A percentile compares a stretch with the other conserved stretches of the same genome.
These are phyloP conservation scores for Microctenopoma lineatum DNA, from an alignment of 2,797 vertebrate species.

Conservation along the genomic window DNA sequence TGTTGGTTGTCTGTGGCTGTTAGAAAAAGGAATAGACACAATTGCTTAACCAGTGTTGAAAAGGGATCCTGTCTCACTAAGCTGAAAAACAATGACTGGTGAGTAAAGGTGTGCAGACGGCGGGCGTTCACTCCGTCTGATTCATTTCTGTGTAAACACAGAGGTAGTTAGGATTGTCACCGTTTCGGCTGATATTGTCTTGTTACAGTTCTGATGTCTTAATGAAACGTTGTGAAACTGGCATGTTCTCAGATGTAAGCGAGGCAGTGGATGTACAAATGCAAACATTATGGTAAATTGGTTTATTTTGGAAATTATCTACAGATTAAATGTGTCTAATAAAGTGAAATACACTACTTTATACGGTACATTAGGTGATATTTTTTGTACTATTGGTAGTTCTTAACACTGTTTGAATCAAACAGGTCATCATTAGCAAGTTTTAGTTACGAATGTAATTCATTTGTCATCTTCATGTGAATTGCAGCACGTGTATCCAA, in stretches of 20 bases:
- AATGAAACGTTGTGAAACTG: constrained; percentile 4
- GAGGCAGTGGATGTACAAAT: constrained; percentile 1
- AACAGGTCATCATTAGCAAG: too few species aligned
- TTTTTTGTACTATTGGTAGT: neutral
- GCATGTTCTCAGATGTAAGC: neutral
- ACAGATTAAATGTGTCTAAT: constrained; percentile 39
- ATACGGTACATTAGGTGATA: neutral
- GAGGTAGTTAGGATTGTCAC: neutral
- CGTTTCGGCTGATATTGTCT: constrained; percentile 13
- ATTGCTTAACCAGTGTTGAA: constrained; percentile 21
- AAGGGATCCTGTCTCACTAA: constrained; percentile 4
- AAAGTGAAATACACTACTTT: constrained; percentile 16
- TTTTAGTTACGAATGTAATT: too few species aligned
- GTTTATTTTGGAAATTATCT: constrained; percentile 20
- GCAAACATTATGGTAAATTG: constrained; percentile 21
- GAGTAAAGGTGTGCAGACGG: neutral
- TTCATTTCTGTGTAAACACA: constrained; percentile 13
- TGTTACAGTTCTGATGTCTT: constrained; percentile 10
- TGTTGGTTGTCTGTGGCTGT: constrained; percentile 2
- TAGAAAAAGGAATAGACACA: neutral
- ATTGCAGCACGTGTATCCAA: too few species aligned
- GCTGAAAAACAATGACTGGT: constrained; percentile 14
- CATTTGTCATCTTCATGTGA: too few species aligned
- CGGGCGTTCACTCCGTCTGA: constrained; percentile 21
- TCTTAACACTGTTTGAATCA: too few species aligned